phyloP scores from a whole-genome alignment of 2,888 invertebrate species.

The Sinotaia quadrata region DNA sequence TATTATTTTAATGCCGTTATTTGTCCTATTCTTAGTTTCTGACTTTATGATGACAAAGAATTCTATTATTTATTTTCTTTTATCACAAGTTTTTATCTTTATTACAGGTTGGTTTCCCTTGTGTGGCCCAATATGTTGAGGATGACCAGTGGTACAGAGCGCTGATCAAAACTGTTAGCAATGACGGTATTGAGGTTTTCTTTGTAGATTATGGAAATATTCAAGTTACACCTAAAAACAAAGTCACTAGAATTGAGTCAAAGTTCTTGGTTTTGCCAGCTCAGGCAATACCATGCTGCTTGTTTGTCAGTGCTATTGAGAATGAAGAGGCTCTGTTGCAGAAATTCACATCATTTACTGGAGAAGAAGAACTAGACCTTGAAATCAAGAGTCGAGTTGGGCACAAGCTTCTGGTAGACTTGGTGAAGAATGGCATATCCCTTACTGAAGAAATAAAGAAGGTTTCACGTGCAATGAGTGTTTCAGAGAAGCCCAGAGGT shows the following conservation, averaged over 20 bases:
- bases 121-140: conserved; percentile 48
- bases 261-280: conserved; percentile 43
- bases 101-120: conserved; percentile 33
- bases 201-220: conserved; percentile 67
- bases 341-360: conserved; percentile 31
- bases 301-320: conserved; percentile 35
- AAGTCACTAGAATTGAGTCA: conserved; percentile 38
- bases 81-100: background rate
- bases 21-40: no score
- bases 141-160: conserved; percentile 63
- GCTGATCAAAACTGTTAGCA: conserved; percentile 37
- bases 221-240: conserved; percentile 43
- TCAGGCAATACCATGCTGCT: conserved; percentile 52
- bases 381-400: conserved; percentile 19
- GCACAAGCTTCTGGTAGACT: conserved; percentile 20
- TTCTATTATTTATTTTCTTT: no score
- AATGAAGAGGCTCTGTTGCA: conserved; percentile 30
- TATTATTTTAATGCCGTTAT: no score
- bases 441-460: conserved; percentile 20
- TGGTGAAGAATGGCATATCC: conserved; percentile 21
- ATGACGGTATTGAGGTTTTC: conserved; percentile 39
- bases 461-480: background rate
- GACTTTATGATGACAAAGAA: no score
- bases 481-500: background rate
- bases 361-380: conserved; percentile 26